A percentile compares a stretch with the other conserved stretches of the same genome.
phyloP scores from a whole-genome alignment of 2,113 vertebrate genomes.

The Meleagris gallopavo region DNA sequence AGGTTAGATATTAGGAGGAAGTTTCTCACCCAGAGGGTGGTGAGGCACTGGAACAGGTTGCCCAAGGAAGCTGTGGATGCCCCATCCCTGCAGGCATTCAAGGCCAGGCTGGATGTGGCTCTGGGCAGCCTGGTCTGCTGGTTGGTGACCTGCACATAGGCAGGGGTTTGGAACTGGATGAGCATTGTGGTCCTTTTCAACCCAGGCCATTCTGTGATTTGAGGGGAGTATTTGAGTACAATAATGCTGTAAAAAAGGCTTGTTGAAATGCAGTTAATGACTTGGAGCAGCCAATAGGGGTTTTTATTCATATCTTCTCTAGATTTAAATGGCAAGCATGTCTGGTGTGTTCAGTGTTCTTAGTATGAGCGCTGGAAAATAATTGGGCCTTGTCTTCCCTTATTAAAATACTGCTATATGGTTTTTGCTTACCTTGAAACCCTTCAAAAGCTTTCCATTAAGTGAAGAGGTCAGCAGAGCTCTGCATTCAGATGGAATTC shows the following conservation, averaged over 20 bases:
- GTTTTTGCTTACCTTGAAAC: background rate
- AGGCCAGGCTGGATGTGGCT: too few relatives aligned
- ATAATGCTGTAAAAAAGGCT: background rate
- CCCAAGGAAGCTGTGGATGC: too few relatives aligned
- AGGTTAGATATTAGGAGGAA: too few relatives aligned
- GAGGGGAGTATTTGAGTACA: background rate
- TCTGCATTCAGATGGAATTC: background rate
- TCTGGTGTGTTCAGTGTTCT: background rate
- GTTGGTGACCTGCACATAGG: too few relatives aligned
- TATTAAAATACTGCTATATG: fast-evolving
- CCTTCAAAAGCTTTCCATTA: background rate
- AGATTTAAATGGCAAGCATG: background rate
- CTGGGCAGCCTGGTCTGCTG: too few relatives aligned
- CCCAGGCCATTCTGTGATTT: fast-evolving
- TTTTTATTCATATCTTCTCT: background rate
- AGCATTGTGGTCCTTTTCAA: too few relatives aligned
- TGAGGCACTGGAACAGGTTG: too few relatives aligned
- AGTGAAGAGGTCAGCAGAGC: background rate
- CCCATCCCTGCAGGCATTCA: too few relatives aligned
- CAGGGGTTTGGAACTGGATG: too few relatives aligned
- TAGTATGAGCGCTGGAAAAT: background rate
- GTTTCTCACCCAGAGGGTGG: too few relatives aligned
- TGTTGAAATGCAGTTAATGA: background rate
- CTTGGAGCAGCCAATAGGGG: background rate
- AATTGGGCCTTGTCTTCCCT: background rate